phyloP scores from a whole-genome alignment of 2,113 vertebrate genomes.

The Malurus alboscapulatus region DNA sequence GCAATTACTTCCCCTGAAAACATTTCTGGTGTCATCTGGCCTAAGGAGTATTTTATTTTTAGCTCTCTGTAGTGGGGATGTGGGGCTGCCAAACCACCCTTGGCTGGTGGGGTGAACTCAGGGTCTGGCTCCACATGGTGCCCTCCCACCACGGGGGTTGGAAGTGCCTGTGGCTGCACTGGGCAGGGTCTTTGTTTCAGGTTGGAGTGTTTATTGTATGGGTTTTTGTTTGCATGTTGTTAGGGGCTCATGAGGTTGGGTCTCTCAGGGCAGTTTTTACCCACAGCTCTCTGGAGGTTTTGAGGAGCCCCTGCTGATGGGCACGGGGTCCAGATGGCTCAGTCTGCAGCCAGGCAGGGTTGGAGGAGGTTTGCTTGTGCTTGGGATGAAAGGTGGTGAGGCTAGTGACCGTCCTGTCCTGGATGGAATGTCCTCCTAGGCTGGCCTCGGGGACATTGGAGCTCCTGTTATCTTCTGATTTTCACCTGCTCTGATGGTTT shows the following conservation, averaged over 20 bases:
- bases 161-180: neutral
- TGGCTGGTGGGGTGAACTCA: rapidly evolving
- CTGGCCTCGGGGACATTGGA: neutral
- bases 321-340: rapidly evolving
- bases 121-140: rapidly evolving
- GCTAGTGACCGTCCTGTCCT: neutral
- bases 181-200: neutral
- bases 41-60: constrained; percentile 57
- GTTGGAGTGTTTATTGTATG: rapidly evolving
- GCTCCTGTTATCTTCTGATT: rapidly evolving
- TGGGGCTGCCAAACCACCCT: neutral
- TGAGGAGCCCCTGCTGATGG: neutral
- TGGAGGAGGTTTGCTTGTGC: neutral
- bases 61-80: neutral
- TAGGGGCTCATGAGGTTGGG: rapidly evolving
- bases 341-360: neutral
- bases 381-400: neutral
- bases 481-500: neutral
- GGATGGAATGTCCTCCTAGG: neutral
- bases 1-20: constrained; percentile 75
- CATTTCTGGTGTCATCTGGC: constrained; percentile 51
- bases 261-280: neutral
- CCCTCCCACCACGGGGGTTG: rapidly evolving
- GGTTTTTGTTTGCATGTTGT: neutral
- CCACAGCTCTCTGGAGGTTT: neutral